These are phyloP conservation scores for Dinocampus coccinellae DNA, from an alignment of 2,888 invertebrate genomes.

Conservation along the genomic window DNA sequence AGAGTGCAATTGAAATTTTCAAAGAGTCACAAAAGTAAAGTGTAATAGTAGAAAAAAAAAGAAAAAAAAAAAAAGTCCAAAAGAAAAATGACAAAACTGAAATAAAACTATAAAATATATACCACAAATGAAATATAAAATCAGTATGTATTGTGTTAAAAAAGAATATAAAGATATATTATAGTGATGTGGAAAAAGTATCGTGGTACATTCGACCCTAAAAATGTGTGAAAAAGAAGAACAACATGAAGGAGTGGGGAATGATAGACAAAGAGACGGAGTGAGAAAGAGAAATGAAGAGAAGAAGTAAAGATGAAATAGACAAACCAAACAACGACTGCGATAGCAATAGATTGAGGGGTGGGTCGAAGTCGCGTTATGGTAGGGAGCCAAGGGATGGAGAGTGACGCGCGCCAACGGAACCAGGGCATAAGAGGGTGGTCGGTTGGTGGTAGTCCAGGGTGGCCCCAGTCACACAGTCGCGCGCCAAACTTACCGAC, in stretches of 20 bases:
- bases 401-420: conserved; percentile 49
- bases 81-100: no score
- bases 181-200: no score
- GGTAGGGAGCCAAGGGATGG: conserved; percentile 41
- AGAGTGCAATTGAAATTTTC: background rate
- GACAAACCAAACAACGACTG: conserved; percentile 43
- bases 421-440: conserved; percentile 65
- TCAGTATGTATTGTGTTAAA: no score
- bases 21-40: background rate
- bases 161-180: no score
- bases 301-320: conserved; percentile 16
- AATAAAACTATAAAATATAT: no score
- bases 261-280: conserved; percentile 39
- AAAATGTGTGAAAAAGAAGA: no score
- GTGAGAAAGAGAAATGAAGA: conserved; percentile 41
- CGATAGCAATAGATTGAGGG: conserved; percentile 28
- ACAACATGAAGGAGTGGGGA: conserved; percentile 25
- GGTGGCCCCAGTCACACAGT: conserved; percentile 67
- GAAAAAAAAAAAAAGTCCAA: conserved; percentile 22
- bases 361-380: conserved; percentile 30
- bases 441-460: conserved; percentile 63
- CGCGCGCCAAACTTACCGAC: conserved; percentile 66
- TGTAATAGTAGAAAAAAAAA: no score
- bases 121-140: no score
- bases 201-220: no score